Evolutionary conservation across 2,113 vertebrate genomes (phyloP), one percentile per base, ranked within the genome.

Genomic region (Crotalus viridis): DNA sequence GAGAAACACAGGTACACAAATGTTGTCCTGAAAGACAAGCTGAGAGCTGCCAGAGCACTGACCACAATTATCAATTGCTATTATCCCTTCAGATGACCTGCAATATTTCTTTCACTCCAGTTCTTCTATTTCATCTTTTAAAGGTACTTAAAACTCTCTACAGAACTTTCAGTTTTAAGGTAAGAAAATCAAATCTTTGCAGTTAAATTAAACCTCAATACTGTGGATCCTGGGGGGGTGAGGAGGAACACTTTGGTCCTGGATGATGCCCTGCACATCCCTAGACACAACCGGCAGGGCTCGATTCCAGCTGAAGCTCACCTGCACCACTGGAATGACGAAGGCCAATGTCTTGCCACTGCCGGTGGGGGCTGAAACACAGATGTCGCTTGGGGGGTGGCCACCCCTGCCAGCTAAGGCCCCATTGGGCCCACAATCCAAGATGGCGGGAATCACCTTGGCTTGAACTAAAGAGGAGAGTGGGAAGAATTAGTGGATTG

Each of bases 271-370:
- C 17, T 46, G n/a, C 57, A 51, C 22, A n/a, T n/a, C 7, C 12
- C 9, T 15, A 3, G 5, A 28, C 1, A 21, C 90, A 33, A 28
- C 39, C 7, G 39, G 0, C 12, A 54, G 56, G 0, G 0, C 0
- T 0, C 0, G 0, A 0, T 56, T 28, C 7, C 3, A 9, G 6
- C 1, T 5, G 0, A 55, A 33, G 10, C 97, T 97, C 92, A 99
- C 99, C 98, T 99, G 99, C 46, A 99, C 96, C 85, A 99, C 97
- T 0, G 99, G 99, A 57, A 99, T 96, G 95, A 99, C 98, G 22
- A 99, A 99, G 0, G 99, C 96, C 93, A 99, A 96, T 0, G 99
- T 99, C 96, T 99, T 99, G 28, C 99, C 99, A 0, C 99, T 99
- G 94, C 99, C 99, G 0, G 99, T 99, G 0, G 99, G 99, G 5